These are phyloP conservation scores for Redunca redunca DNA, from an alignment of 2,113 vertebrate species.

Conservation along the genomic window DNA sequence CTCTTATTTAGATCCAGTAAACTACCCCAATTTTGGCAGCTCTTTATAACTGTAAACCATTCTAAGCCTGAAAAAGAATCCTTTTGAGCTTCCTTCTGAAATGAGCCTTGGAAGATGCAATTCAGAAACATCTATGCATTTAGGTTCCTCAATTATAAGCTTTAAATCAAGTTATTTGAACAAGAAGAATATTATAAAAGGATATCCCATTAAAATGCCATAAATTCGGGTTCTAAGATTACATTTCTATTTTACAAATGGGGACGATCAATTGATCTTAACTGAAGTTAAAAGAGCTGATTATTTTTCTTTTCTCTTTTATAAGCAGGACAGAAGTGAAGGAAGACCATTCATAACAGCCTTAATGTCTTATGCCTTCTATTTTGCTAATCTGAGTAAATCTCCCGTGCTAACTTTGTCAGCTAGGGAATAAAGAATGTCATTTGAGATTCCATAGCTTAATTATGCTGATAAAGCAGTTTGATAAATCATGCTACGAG, in stretches of 20 bases:
- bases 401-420: conserved; percentile 53
- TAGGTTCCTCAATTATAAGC: conserved; percentile 40
- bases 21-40: conserved; percentile 16
- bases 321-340: not conserved
- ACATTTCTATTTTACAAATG: conserved; percentile 35
- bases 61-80: conserved; percentile 17
- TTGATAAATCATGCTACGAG: conserved; percentile 57
- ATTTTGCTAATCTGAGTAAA: conserved; percentile 60
- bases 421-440: conserved; percentile 48
- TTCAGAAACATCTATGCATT: conserved; percentile 30
- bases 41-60: conserved; percentile 34
- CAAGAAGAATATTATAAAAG: conserved; percentile 33
- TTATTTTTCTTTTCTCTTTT: conserved; percentile 5
- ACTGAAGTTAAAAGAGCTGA: not conserved
- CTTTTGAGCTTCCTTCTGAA: conserved; percentile 12
- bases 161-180: conserved; percentile 42
- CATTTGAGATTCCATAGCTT: conserved; percentile 59
- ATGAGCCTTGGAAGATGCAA: conserved; percentile 7
- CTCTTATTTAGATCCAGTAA: conserved; percentile 48
- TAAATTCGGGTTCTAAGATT: conserved; percentile 33
- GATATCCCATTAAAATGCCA: conserved; percentile 23
- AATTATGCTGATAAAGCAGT: conserved; percentile 64
- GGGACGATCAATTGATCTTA: conserved; percentile 36
- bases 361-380: conserved; percentile 19
- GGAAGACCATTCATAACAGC: conserved; percentile 27